Percentiles rank a stretch among this genome's conserved stretches.
phyloP scores from a whole-genome alignment of 2,888 invertebrate species.

The Aethes cnicana region DNA sequence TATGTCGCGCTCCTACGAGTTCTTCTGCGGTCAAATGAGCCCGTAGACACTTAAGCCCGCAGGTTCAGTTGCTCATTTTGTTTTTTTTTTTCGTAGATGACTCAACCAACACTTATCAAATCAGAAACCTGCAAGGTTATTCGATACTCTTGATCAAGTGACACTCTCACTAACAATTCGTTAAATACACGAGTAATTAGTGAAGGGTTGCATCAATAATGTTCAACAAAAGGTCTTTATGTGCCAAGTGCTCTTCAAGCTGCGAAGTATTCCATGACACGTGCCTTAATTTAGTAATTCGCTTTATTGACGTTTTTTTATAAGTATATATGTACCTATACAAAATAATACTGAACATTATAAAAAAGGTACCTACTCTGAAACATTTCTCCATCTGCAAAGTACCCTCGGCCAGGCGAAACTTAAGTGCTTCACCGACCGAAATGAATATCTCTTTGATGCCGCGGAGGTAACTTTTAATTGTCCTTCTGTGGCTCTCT shows the following conservation, averaged over 20 bases:
- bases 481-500: conserved; percentile 45
- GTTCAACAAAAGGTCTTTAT: conserved; percentile 32
- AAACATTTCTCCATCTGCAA: too few species aligned
- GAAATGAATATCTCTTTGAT: conserved; percentile 56
- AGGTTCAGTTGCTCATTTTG: too few species aligned
- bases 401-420: conserved; percentile 25
- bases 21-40: too few species aligned
- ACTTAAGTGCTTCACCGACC: conserved; percentile 53
- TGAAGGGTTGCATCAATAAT: neutral
- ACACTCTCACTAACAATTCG: too few species aligned
- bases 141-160: too few species aligned
- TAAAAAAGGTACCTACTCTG: too few species aligned
- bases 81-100: too few species aligned
- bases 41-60: too few species aligned
- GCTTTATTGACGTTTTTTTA: conserved; percentile 10
- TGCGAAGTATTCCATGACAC: conserved; percentile 50
- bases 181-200: neutral
- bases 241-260: conserved; percentile 54
- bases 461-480: conserved; percentile 61
- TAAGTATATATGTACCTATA: neutral
- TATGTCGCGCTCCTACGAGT: too few species aligned
- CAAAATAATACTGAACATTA: too few species aligned
- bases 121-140: too few species aligned
- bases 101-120: too few species aligned
- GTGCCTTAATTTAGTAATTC: conserved; percentile 56